These are phyloP conservation scores for Cactoblastis cactorum DNA, from an alignment of 2,888 invertebrate genomes.

Conservation along the genomic window DNA sequence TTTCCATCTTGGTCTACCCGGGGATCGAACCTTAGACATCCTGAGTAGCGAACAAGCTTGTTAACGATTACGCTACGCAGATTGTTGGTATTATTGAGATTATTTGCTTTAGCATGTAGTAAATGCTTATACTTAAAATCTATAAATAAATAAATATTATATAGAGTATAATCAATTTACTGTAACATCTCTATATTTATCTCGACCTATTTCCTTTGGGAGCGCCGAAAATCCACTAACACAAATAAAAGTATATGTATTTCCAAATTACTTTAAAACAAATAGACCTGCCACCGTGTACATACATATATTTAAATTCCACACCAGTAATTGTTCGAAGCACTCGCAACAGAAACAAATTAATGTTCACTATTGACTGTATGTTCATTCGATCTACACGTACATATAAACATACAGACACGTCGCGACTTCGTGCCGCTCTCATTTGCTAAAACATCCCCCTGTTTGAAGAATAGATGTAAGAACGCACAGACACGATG, in stretches of 20 bases:
- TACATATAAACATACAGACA: slow-evolving; percentile 19
- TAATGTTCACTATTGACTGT: slow-evolving; percentile 11
- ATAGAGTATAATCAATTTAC: no score
- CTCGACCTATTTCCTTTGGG: not conserved
- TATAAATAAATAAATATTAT: no score
- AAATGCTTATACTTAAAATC: no score
- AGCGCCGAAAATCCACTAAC: not conserved
- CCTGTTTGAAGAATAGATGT: slow-evolving; percentile 35
- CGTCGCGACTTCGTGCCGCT: slow-evolving; percentile 47
- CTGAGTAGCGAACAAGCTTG: no score
- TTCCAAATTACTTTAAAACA: not conserved
- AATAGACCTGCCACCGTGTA: not conserved
- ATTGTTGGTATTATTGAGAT: no score
- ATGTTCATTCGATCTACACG: slow-evolving; percentile 5
- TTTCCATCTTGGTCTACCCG: no score
- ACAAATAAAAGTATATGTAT: not conserved
- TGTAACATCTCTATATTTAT: no score
- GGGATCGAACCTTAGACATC: no score
- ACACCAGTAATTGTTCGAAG: slow-evolving; percentile 4
- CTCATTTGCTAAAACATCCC: slow-evolving; percentile 73
- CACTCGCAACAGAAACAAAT: slow-evolving; percentile 6
- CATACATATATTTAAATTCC: not conserved
- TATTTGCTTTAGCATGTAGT: no score
- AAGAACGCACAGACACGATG: slow-evolving; percentile 32
- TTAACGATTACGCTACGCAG: no score